Evolutionary conservation across 2,888 invertebrate genomes (phyloP).

Genomic region (Aradus depressus): DNA sequence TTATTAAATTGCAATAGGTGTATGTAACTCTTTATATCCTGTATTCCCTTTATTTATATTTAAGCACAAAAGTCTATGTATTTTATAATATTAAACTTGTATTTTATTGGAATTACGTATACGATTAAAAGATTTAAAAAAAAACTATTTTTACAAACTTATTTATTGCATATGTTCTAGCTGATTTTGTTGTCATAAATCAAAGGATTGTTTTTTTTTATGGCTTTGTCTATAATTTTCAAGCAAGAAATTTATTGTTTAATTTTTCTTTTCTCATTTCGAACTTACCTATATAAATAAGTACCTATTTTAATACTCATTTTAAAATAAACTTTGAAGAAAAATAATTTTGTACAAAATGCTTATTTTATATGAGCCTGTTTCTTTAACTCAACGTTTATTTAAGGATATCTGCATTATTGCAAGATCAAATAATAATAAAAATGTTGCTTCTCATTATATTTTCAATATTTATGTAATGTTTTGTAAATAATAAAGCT

Average conservation of each 20-base stretch:
- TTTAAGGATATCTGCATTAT: too few species aligned
- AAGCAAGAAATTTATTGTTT: too few species aligned
- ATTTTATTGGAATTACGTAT: conserved; percentile 22
- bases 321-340: not conserved
- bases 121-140: conserved; percentile 19
- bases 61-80: conserved; percentile 24
- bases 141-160: conserved; percentile 26
- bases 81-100: conserved; percentile 21
- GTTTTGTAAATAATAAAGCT: conserved; percentile 24
- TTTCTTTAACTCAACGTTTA: not conserved
- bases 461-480: conserved; percentile 23
- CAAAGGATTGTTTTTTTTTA: not conserved
- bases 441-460: too few species aligned
- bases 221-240: not conserved
- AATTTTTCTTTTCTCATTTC: too few species aligned
- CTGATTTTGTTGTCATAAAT: not conserved
- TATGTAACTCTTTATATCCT: conserved; percentile 26
- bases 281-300: not conserved
- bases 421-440: too few species aligned
- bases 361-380: not conserved
- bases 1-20: conserved; percentile 23
- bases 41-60: conserved; percentile 24
- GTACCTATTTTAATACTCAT: not conserved
- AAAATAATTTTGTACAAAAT: not conserved
- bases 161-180: conserved; percentile 19